phyloP scores from a whole-genome alignment of 2,888 invertebrate species.

The Leucophenga montana region DNA sequence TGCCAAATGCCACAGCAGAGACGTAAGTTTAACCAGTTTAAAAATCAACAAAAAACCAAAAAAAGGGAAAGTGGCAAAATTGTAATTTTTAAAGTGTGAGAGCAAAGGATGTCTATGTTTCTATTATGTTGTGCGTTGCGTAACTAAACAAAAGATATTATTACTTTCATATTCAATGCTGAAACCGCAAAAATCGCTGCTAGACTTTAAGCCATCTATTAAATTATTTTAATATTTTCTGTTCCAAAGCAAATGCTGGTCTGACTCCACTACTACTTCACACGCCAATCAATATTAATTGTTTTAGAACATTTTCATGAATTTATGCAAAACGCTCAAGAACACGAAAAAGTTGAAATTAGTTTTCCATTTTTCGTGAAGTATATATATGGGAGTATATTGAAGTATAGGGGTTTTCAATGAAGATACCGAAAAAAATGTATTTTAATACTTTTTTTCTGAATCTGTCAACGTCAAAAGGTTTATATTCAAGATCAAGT shows the following conservation, averaged over 20 bases:
- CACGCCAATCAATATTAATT: neutral
- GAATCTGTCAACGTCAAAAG: too few species aligned
- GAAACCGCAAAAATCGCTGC: too few species aligned
- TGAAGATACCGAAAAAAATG: too few species aligned
- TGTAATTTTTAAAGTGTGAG: neutral
- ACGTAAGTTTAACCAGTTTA: neutral
- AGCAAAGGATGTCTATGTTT: neutral
- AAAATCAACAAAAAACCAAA: neutral
- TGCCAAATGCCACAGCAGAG: neutral
- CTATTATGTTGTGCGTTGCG: neutral
- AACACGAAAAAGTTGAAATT: conserved; percentile 3
- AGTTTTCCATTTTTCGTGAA: conserved; percentile 1
- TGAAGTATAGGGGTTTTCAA: too few species aligned
- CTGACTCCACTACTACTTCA: too few species aligned
- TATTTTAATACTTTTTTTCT: too few species aligned
- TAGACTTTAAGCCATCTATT: too few species aligned
- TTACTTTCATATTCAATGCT: too few species aligned
- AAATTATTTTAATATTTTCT: too few species aligned
- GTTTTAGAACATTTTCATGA: neutral
- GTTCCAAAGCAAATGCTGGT: too few species aligned
- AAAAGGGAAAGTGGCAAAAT: neutral
- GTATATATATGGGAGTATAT: too few species aligned
- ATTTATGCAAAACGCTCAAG: conserved; percentile 2
- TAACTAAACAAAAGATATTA: conserved; percentile 66
- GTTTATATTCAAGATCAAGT: too few species aligned